Evolutionary conservation across 92 coral and sea anemone genomes (phyloP), one percentile per base, ranked within the genome.

Genomic region (Epizoanthus scotinus): DNA sequence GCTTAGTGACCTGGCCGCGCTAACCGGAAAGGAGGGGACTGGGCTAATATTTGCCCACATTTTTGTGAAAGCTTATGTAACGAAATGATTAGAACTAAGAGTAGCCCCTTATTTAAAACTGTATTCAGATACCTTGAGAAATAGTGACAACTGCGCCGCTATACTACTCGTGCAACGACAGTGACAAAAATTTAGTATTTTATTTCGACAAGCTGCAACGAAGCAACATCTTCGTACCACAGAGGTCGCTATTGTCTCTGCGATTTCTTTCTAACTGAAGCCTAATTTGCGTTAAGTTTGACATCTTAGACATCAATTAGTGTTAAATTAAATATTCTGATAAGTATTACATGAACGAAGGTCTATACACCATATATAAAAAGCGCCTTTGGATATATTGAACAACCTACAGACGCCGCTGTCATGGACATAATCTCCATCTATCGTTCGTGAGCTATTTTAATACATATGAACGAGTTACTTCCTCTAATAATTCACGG

Each of bases 361-460:
- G 9, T 15, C 47, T 55, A 65, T 73, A 73, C 78, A 73, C 27
- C 18, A 26, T 55, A 54, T 73, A 73, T 63, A 73, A 73, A 73
- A 73, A 52, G 78, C 27, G 42, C 61, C 64, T 73, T 73, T 73
- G 62, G 31, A 73, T 47, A 73, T 55, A 73, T 18, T 20, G 18
- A 53, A 67, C 72, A 72, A 73, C 78, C 63, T 24, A 19, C 31
- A 47, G 0, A 28, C 2, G 13, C 19, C 28, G 63, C 78, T 18
- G 36, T 5, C 61, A 8, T 3, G 25, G 10, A 20, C 28, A 38
- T 47, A 47, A 9, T 64, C 70, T 64, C 36, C 47, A 34, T n/a
- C n/a, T 29, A 64, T 27, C n/a, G 70, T 50, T 49, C 52, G 52
- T 55, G 7, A 7, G 20, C 8, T 73, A 73, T 73, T 73, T n/a